Evolutionary conservation across 2,888 invertebrate genomes (phyloP), one percentile per base, ranked within the genome.

Genomic region (Miltochrista miniata): DNA sequence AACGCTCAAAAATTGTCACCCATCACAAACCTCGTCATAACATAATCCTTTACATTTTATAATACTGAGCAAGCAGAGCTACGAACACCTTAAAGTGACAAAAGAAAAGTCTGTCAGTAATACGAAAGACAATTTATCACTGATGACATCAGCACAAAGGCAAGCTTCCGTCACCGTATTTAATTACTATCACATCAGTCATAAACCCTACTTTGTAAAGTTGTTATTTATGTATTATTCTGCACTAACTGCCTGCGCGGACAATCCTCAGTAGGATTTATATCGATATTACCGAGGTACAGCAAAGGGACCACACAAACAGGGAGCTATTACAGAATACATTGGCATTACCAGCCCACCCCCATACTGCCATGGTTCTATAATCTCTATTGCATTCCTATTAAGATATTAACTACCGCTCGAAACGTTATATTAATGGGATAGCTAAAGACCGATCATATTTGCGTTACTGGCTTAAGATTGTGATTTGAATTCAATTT

Each of bases 321-420:
- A 55, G 39, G 41, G 68, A 48, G 60, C 78, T 73, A 79, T 81
- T 79, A 80, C 53, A 13, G 34, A 44, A 40, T 44, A 36, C 44
- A 40, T 48, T 31, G 43, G 52, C 39, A 52, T 70, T 65, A 61
- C 36, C 59, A 68, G 81, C 76, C 84, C 85, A 84, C 86, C 84
- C 65, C 77, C 59, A 64, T 71, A 68, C 72, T 51, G 61, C 70
- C 70, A 66, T 63, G 68, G 71, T 72, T 71, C 71, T 70, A 72
- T 84, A 86, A 85, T 85, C 83, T 81, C 79, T 83, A 87, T 85
- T 84, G 82, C 81, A 80, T 87, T 87, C 85, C 83, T 89, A 90
- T 89, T 90, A 89, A 87, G 89, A 89, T 80, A 83, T 89, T 88
- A 88, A 87, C 86, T 85, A 83, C 83, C 66, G 74, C 74, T 71